Evolutionary conservation across 2,797 vertebrate genomes (phyloP).

Genomic region (Hephaestus fuliginosus): DNA sequence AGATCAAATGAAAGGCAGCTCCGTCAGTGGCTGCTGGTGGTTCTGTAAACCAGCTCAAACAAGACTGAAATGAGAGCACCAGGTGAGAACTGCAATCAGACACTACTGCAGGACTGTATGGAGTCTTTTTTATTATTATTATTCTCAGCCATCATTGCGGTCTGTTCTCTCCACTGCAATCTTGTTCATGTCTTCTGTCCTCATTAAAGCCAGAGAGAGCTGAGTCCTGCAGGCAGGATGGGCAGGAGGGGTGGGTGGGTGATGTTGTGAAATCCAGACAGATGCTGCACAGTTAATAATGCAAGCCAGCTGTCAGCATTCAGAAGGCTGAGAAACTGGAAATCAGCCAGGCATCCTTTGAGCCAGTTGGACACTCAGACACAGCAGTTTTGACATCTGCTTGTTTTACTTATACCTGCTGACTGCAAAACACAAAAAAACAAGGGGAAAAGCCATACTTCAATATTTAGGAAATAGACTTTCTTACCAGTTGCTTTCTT

Average conservation of each 20-base stretch:
- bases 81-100: slow-evolving; percentile 3
- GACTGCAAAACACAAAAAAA: not conserved
- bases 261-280: slow-evolving; percentile 74
- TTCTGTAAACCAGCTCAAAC: not conserved
- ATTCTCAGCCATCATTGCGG: not conserved
- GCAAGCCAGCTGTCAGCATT: slow-evolving; percentile 77
- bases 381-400: slow-evolving; percentile 7
- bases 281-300: slow-evolving; percentile 81
- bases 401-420: not conserved
- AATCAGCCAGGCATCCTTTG: slow-evolving; percentile 51
- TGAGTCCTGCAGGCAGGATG: slow-evolving; percentile 49
- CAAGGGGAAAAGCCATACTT: not conserved
- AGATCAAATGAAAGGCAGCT: not conserved
- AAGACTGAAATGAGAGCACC: not conserved
- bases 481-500: not conserved
- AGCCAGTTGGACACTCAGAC: slow-evolving; percentile 28
- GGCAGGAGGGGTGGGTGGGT: not conserved
- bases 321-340: slow-evolving; percentile 61
- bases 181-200: slow-evolving; percentile 44
- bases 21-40: slow-evolving; percentile 6
- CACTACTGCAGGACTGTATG: not conserved
- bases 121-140: not conserved
- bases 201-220: slow-evolving; percentile 58
- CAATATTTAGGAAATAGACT: not conserved
- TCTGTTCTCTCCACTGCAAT: slow-evolving; percentile 22